These are phyloP conservation scores for Chloroceryle inda DNA, from an alignment of 2,797 vertebrate species.

Conservation along the genomic window DNA sequence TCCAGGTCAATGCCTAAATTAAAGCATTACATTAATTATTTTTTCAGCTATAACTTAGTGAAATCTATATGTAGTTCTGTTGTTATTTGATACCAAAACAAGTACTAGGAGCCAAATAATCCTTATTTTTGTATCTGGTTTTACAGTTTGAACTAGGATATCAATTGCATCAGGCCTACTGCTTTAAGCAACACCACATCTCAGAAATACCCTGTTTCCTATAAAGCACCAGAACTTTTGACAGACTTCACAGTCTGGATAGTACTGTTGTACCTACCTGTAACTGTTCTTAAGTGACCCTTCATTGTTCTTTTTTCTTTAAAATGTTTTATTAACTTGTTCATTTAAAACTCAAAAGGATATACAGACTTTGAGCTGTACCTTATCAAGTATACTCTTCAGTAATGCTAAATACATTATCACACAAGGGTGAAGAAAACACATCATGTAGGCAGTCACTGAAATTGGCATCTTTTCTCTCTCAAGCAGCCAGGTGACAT, in stretches of 20 bases:
- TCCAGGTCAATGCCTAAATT: not conserved
- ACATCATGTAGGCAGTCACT: not conserved
- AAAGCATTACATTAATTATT: not conserved
- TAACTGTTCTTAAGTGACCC: not conserved
- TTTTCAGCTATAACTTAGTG: not conserved
- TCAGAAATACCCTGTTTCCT: not conserved
- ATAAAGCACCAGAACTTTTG: not conserved
- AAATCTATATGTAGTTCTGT: not conserved
- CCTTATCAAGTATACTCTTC: not conserved
- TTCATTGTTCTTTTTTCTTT: not conserved
- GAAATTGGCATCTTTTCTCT: not conserved
- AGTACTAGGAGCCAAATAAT: not conserved
- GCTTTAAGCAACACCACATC: not conserved
- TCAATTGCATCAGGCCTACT: not conserved
- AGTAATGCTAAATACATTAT: not conserved
- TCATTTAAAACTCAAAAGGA: not conserved
- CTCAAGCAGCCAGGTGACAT: not conserved
- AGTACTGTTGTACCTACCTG: not conserved
- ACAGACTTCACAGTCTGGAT: not conserved
- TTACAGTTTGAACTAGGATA: not conserved
- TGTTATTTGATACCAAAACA: not conserved
- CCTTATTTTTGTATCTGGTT: not conserved
- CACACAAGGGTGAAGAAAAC: not conserved
- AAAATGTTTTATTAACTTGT: not conserved
- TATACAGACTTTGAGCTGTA: not conserved